phyloP scores from a whole-genome alignment of 2,888 invertebrate species.

The Emmelina monodactyla region DNA sequence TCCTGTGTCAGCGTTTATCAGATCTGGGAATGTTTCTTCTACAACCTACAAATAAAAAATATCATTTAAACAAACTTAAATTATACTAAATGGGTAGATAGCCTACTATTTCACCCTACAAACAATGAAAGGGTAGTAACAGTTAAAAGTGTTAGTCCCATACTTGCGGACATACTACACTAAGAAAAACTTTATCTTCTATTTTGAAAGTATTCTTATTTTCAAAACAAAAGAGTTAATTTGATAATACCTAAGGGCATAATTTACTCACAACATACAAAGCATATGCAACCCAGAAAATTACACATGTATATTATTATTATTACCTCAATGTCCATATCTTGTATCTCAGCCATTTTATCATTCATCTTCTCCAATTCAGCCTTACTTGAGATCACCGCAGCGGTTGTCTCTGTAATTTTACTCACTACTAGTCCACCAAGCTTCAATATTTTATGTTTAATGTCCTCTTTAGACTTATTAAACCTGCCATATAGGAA shows the following conservation, averaged over 20 bases:
- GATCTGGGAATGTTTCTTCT: slow-evolving; percentile 76
- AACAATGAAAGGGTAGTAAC: background rate
- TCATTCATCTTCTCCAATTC: slow-evolving; percentile 73
- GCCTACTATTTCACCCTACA: background rate
- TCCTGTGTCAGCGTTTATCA: slow-evolving; percentile 65
- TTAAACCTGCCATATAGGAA: slow-evolving; percentile 69
- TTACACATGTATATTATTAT: background rate
- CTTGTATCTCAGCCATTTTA: slow-evolving; percentile 72
- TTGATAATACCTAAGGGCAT: too few relatives aligned
- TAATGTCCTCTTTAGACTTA: slow-evolving; percentile 68
- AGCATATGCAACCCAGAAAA: too few relatives aligned
- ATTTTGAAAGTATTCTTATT: too few relatives aligned
- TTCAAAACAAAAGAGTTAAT: too few relatives aligned
- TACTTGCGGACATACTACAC: background rate
- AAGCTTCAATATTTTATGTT: slow-evolving; percentile 72
- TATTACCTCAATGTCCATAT: slow-evolving; percentile 71
- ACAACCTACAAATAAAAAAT: slow-evolving; percentile 64
- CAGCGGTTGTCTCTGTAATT: slow-evolving; percentile 71
- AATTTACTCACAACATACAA: too few relatives aligned
- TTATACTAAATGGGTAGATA: background rate
- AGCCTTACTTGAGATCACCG: slow-evolving; percentile 75
- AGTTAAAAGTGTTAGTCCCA: background rate
- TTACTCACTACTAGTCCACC: slow-evolving; percentile 79
- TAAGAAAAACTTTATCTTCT: too few relatives aligned
- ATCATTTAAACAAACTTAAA: background rate